Evolutionary conservation across 2,888 invertebrate genomes (phyloP), one percentile per base, ranked within the genome.

Genomic region (Brachylomia viminalis): DNA sequence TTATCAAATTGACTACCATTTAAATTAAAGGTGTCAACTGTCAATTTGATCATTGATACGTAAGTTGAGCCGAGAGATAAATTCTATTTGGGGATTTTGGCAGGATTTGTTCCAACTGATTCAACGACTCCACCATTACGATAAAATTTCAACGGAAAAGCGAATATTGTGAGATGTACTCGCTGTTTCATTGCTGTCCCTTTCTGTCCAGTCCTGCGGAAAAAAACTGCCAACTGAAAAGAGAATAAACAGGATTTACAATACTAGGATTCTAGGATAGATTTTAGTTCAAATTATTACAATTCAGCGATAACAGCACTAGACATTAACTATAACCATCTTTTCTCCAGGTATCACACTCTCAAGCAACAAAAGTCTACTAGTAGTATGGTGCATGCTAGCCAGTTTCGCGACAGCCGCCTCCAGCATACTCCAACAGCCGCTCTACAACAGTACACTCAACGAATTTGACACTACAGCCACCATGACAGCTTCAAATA

Each of bases 401-500:
- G 94, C 95, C 20, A 95, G 95, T 75, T 94, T 95, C 83, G 90
- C 96, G 0, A 94, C 95, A 0, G 95, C 95, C 0, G 94, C 95
- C 0, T 91, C 94, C 33, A 92, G 92, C 82, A 93, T 96, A 6
- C 91, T 96, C 3, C 95, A 94, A 45, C 96, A 95, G 67, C 96
- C 96, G 0, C 82, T 96, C 0, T 95, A 95, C 92, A 95, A 94
- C 82, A 94, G 93, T 68, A 94, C 95, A 0, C 87, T 96, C 7
- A 95, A 95, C 87, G 96, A 96, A 27, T 96, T 96, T 89, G 95
- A 96, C 74, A 94, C 94, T 0, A 96, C 96, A 0, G 96, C 96
- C 8, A 96, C 96, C 2, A 93, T 94, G 87, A 95, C 95, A 6
- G 92, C 95, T 0, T 94, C 96, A 0, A 96, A 96, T 85, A 90